phyloP scores from a whole-genome alignment of 2,888 invertebrate species.

The Vanessa cardui region DNA sequence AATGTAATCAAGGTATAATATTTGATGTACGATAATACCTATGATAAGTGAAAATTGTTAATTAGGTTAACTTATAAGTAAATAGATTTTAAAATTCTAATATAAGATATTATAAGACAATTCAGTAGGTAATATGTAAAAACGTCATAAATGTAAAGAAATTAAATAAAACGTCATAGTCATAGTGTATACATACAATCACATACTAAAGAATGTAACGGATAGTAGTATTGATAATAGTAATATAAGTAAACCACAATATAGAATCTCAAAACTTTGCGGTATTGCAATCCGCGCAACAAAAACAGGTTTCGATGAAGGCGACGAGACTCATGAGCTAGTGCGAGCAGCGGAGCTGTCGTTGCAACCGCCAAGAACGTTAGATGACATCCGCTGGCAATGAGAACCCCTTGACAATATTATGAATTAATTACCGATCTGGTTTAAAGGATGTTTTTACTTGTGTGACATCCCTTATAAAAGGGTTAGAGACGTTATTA shows the following conservation, averaged over 20 bases:
- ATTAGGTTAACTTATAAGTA: no score
- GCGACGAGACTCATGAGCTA: not conserved
- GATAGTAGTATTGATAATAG: not conserved
- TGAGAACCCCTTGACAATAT: constrained; percentile 49
- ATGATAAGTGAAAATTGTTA: no score
- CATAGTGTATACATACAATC: not conserved
- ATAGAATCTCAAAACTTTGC: not conserved
- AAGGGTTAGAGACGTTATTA: constrained; percentile 37
- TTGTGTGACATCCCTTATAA: constrained; percentile 22
- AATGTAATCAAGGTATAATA: no score
- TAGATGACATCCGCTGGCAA: constrained; percentile 52
- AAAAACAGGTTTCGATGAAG: constrained; percentile 14
- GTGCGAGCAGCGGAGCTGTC: constrained; percentile 34
- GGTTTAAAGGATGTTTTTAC: constrained; percentile 48
- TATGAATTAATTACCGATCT: constrained; percentile 56
- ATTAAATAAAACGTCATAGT: not conserved
- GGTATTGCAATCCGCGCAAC: constrained; percentile 1
- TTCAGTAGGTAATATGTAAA: no score
- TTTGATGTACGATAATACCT: no score
- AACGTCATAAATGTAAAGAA: no score
- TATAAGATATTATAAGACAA: no score
- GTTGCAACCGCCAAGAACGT: constrained; percentile 47
- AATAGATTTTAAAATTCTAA: no score
- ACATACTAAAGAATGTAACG: not conserved
- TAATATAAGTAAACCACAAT: not conserved